Evolutionary conservation across 2,113 vertebrate genomes (phyloP).

Genomic region (Neogobius melanostomus): DNA sequence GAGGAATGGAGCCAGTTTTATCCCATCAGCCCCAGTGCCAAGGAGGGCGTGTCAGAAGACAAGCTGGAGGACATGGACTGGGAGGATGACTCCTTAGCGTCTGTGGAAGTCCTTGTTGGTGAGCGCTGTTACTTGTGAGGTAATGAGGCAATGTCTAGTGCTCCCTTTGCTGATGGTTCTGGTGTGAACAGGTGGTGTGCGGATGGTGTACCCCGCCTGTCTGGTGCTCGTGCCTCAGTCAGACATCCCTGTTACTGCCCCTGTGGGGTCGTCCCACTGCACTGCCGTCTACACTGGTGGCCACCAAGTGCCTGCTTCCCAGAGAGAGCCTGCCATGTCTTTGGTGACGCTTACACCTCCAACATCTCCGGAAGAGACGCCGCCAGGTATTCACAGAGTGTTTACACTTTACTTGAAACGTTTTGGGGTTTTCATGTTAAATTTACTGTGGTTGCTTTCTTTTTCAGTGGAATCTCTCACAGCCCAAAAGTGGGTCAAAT

Average conservation of each 20-base stretch:
- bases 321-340: constrained; percentile 96
- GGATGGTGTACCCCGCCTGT: constrained; percentile 97
- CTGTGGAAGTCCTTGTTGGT: constrained; percentile 98
- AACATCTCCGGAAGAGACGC: constrained; percentile 95
- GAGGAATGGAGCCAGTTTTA: constrained; percentile 99
- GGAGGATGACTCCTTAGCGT: constrained; percentile 97
- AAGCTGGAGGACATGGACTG: constrained; percentile 94
- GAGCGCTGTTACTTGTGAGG: constrained; percentile 44
- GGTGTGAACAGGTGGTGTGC: constrained; percentile 84
- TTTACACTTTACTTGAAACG: background rate
- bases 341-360: constrained; percentile 96
- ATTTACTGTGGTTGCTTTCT: background rate
- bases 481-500: constrained; percentile 93
- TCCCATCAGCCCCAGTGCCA: constrained; percentile 89
- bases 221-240: constrained; percentile 96
- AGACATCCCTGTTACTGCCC: constrained; percentile 87
- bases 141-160: background rate
- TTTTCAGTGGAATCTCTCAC: constrained; percentile 89
- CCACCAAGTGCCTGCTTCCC: constrained; percentile 95
- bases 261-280: constrained; percentile 88
- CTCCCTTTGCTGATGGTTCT: background rate
- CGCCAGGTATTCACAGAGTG: constrained; percentile 81
- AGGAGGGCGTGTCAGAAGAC: constrained; percentile 84
- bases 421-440: background rate
- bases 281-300: constrained; percentile 87